These are phyloP conservation scores for Labeo rohita DNA, from an alignment of 2,113 vertebrate species.

Conservation along the genomic window DNA sequence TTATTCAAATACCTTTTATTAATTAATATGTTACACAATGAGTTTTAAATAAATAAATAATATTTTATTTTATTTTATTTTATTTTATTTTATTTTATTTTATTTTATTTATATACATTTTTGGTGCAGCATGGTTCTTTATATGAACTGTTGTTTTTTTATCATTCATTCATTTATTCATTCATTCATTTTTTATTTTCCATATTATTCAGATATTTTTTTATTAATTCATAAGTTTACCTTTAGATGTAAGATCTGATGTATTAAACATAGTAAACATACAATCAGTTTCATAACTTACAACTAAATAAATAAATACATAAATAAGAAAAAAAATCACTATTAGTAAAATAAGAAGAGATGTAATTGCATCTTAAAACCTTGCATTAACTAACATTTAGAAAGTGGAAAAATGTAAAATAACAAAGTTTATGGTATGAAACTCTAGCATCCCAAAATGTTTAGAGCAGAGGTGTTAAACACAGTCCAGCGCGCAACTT, in stretches of 20 bases:
- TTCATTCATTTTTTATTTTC: too few species aligned
- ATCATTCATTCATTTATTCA: too few species aligned
- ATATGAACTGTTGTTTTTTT: too few species aligned
- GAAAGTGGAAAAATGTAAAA: not conserved
- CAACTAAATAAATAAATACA: not conserved
- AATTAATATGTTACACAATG: too few species aligned
- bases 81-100: too few species aligned
- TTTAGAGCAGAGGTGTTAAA: constrained; percentile 2
- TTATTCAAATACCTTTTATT: too few species aligned
- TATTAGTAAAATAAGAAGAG: not conserved
- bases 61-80: too few species aligned
- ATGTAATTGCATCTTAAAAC: not conserved
- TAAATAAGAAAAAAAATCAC: too few species aligned
- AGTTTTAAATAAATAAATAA: too few species aligned
- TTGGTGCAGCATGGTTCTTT: too few species aligned
- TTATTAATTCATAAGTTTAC: not conserved
- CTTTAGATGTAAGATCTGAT: not conserved
- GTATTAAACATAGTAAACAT: not conserved
- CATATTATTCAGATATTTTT: not conserved
- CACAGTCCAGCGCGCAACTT: constrained; percentile 26
- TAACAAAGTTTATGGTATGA: not conserved
- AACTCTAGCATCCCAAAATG: not conserved
- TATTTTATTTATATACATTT: too few species aligned
- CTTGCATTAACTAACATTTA: not conserved
- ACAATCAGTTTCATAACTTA: not conserved